Base-by-base conservation (phyloP, 2,797 vertebrate species). In the Microctenopoma stevenorrisi region DNA sequence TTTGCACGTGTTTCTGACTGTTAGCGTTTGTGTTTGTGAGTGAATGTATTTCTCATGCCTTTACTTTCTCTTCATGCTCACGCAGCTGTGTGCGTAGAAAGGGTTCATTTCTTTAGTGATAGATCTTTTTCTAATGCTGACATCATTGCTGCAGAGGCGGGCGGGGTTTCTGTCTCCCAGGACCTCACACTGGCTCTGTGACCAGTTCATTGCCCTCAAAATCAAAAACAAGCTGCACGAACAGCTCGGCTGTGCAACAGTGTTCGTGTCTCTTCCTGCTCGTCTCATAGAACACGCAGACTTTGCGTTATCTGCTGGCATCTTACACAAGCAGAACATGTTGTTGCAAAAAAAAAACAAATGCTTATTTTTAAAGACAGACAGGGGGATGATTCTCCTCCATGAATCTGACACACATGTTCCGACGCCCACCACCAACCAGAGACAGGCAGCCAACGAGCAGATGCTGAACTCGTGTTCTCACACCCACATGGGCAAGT, bases 131-230 rank as follows among this genome's bases (percentile, higher is more conserved):
- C 53, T 51, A 38, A 67, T 60, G 58, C 57, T 91, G 75, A 86
- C 88, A 74, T 90, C 82, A 81, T 73, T 64, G 42, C 59, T 78
- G 74, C 64, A 51, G 71, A 82, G 61, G 18, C 48, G 61, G 84
- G 82, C 1, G 75, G 68, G 86, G 84, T 72, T 83, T 76, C 71
- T 77, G 61, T 64, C 82, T 78, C 79, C 14, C 38, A 61, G 78
- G 81, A 80, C 83, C 55, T 87, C 64, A 74, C 68, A 68, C 55
- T 80, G 80, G 67, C 69, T 74, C 65, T 4, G 37, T 38, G 76
- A 64, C 69, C 71, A 64, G 25, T 40, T 73, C 67, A 67, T 69
- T 78, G 66, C 68, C 59, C 72, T 68, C 38, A 46, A 60, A 82
- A 79, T 65, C 15, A 43, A 79, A 83, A 82, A 75, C 82, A 88